These are phyloP conservation scores for Poecilobothrus nobilitatus DNA, from an alignment of 2,888 invertebrate genomes.

Conservation along the genomic window DNA sequence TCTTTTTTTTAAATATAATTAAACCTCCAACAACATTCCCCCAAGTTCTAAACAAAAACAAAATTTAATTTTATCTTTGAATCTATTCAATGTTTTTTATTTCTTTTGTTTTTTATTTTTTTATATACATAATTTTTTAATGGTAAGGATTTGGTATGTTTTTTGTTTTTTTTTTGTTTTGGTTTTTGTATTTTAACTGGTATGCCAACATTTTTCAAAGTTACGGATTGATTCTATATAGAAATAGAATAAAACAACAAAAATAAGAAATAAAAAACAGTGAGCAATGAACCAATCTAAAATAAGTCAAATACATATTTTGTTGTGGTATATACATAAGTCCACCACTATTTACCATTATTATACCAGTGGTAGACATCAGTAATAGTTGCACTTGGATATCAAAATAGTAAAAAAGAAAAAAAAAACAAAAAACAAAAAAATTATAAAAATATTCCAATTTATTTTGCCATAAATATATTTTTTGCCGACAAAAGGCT, in stretches of 20 bases:
- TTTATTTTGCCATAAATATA: constrained; percentile 6
- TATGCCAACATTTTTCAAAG: neutral
- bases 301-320: too few relatives aligned
- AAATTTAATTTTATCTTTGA: neutral
- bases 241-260: neutral
- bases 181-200: neutral
- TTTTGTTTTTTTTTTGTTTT: neutral
- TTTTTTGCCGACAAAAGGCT: neutral
- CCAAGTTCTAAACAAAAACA: neutral
- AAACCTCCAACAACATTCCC: neutral
- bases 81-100: neutral
- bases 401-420: neutral
- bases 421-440: neutral
- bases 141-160: too few relatives aligned
- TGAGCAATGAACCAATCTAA: too few relatives aligned
- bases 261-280: neutral
- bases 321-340: too few relatives aligned
- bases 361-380: neutral
- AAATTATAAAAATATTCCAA: neutral
- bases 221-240: too few relatives aligned
- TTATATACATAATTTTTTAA: too few relatives aligned
- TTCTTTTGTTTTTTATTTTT: neutral
- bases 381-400: neutral
- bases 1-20: neutral
- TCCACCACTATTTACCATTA: too few relatives aligned